Evolutionary conservation across 2,797 vertebrate species (phyloP).

Genomic region (Rhinatrema bivittatum): DNA sequence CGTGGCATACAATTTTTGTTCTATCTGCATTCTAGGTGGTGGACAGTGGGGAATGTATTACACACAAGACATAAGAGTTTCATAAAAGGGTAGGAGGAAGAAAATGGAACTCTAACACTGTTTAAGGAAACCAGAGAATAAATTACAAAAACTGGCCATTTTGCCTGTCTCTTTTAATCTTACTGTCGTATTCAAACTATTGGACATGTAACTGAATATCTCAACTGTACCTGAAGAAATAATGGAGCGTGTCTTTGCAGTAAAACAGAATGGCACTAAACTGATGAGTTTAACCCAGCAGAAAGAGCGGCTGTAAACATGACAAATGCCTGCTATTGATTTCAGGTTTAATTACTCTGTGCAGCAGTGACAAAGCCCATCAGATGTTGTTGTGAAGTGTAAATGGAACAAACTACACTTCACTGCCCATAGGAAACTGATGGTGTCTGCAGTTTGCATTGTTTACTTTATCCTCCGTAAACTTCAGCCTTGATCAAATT

Average conservation of each 20-base stretch:
- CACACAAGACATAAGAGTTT: constrained; percentile 34
- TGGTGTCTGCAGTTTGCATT: constrained; percentile 98
- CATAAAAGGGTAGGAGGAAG: constrained; percentile 45
- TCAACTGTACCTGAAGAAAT: constrained; percentile 98
- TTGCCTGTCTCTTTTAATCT: constrained; percentile 76
- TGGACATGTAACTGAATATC: constrained; percentile 87
- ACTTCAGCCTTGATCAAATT: constrained; percentile 90
- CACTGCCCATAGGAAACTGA: constrained; percentile 98
- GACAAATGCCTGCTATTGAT: constrained; percentile 99
- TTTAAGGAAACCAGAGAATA: constrained; percentile 73
- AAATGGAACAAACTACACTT: constrained; percentile 99
- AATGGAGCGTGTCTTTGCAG: constrained; percentile 99
- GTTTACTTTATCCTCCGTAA: constrained; percentile 93
- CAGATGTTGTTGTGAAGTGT: constrained; percentile 98
- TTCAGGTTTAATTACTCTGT: constrained; percentile 99
- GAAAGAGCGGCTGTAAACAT: constrained; percentile 99
- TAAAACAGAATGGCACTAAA: constrained; percentile 99
- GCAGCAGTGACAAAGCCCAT: constrained; percentile 99
- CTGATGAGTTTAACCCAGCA: constrained; percentile 99
- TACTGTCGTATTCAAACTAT: constrained; percentile 80
- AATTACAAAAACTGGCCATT: constrained; percentile 80
- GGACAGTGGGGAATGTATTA: constrained; percentile 40
- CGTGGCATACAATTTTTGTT: constrained; percentile 25
- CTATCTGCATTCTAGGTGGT: constrained; percentile 18
- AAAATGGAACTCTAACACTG: constrained; percentile 54